Conservation (phyloP, 2,888 invertebrate genomes). For the Sphaerophoria rueppellii region DNA sequence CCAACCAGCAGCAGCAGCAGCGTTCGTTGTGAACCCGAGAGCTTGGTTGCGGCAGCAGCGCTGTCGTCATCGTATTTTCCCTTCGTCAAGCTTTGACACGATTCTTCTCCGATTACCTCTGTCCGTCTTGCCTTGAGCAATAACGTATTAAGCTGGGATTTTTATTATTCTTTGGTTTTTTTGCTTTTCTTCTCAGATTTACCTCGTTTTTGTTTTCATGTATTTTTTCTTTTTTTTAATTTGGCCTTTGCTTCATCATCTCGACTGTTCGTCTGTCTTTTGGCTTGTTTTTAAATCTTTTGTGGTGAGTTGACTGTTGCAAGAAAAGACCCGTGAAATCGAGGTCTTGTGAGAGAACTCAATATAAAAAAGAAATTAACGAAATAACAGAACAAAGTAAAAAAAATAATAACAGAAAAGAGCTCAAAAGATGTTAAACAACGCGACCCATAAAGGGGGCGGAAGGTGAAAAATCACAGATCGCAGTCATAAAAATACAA, state of each 20-base stretch:
- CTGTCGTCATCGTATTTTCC: conserved; percentile 65
- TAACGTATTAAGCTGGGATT: conserved; percentile 57
- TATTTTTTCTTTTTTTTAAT: conserved; percentile 55
- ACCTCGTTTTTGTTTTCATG: conserved; percentile 42
- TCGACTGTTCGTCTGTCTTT: conserved; percentile 33
- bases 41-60: neutral
- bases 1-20: conserved; percentile 26
- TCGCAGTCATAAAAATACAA: conserved; percentile 56
- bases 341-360: conserved; percentile 68
- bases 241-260: conserved; percentile 71
- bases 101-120: conserved; percentile 41
- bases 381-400: conserved; percentile 1
- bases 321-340: conserved; percentile 73
- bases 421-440: conserved; percentile 65
- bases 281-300: conserved; percentile 36
- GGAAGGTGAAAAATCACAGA: conserved; percentile 65
- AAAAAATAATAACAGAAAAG: conserved; percentile 28
- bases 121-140: conserved; percentile 35
- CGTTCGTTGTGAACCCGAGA: conserved; percentile 14
- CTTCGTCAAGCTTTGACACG: conserved; percentile 73
- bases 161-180: conserved; percentile 31
- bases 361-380: conserved; percentile 55
- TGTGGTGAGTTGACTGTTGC: conserved; percentile 69
- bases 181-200: neutral
- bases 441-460: conserved; percentile 43